Evolutionary conservation across 1,140 invertebrate genomes (phyloP).

Genomic region (Drosophila quadrilineata): DNA sequence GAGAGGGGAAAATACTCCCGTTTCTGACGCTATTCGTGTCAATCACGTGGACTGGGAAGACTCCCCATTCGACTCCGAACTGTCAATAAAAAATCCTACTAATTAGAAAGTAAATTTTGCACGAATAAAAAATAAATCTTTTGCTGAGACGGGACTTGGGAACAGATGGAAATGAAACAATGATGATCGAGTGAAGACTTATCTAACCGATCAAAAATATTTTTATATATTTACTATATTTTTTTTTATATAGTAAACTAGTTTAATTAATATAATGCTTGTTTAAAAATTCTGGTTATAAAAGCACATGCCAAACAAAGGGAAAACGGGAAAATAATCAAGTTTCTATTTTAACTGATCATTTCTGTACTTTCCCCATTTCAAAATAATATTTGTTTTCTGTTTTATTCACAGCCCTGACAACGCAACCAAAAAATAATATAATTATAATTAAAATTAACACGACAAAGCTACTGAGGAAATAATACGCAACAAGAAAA

Average conservation of each 20-base stretch:
- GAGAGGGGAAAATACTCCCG: constrained; percentile 33
- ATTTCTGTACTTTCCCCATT: constrained; percentile 2
- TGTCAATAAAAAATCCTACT: neutral
- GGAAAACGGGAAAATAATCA: neutral
- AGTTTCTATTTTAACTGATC: neutral
- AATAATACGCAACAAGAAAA: constrained; percentile 17
- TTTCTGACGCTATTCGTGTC: constrained; percentile 20
- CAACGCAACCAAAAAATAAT: constrained; percentile 34
- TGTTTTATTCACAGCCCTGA: constrained; percentile 44
- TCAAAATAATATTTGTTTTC: constrained; percentile 13
- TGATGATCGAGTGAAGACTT: too few species aligned
- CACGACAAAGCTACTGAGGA: constrained; percentile 42
- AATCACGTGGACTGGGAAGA: constrained; percentile 38
- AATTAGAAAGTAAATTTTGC: neutral
- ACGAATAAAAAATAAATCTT: neutral
- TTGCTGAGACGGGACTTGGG: neutral
- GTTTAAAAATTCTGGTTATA: neutral
- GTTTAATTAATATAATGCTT: neutral
- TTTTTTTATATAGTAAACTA: too few species aligned
- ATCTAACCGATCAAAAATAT: too few species aligned
- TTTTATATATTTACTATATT: too few species aligned
- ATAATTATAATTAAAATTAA: too few species aligned
- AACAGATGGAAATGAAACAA: constrained; percentile 13
- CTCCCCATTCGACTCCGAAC: neutral
- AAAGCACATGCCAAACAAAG: neutral